Base-by-base conservation (phyloP, 2,888 invertebrate genomes). In the Pammene fasciana region DNA sequence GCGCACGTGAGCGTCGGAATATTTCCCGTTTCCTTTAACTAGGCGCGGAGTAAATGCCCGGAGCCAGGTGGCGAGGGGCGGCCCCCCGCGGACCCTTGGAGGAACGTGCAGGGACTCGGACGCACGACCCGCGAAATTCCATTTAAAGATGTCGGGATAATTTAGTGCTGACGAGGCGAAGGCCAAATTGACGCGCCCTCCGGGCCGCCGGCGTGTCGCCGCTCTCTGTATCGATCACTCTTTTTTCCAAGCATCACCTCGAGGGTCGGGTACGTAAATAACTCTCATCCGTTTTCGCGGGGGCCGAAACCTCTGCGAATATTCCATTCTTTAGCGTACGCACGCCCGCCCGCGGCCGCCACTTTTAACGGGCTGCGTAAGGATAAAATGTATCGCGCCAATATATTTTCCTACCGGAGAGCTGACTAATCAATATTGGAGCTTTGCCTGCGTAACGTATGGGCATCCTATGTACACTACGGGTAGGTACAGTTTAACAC, bases 121-220 rank as follows among this genome's bases (percentile, higher is more conserved):
- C 89, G 84, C 83, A 82, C 83, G 84, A 83, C 84, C 85, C 91
- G 90, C 90, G 90, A 86, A 89, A 89, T 89, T 90, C 91, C 91
- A 91, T 90, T 92, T 91, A 90, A 91, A 92, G 91, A 91, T 86
- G 92, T 90, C 90, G 86, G 87, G 89, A 90, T 90, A 91, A 90
- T 92, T 92, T 90, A 88, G 87, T 88, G 90, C 91, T 91, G 92
- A 90, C 90, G 89, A 88, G 84, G 86, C 87, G 83, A 77, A 84
- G 88, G 86, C 87, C 86, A 86, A 90, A 90, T 89, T 90, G 90
- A 89, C 89, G 89, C 86, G 86, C 87, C 89, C 88, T 78, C 77
- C 77, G 88, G 88, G 66, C 62, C 57, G 86, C 82, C 83, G 79
- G 78, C 81, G 83, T 82, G 87, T 81, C 84, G 83, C 81, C 83